These are phyloP conservation scores for Dipodomys ordii DNA, from an alignment of 2,113 vertebrate species.

Conservation along the genomic window DNA sequence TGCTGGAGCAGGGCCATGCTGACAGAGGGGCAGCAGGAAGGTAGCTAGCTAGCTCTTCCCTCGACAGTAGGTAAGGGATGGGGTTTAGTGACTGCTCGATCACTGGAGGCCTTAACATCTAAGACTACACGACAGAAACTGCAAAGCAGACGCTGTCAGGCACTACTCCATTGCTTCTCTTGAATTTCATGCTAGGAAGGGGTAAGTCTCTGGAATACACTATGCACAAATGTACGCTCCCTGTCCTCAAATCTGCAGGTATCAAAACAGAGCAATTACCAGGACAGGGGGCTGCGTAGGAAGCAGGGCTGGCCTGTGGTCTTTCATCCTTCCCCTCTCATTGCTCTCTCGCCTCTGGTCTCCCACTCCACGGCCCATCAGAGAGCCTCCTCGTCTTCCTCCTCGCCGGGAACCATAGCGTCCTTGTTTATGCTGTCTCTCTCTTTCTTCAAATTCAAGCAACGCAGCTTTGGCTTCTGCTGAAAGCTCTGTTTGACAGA, in stretches of 20 bases:
- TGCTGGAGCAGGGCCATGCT: rapidly evolving
- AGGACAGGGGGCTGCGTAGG: constrained; percentile 90
- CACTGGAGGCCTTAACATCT: not conserved
- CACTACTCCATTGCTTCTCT: not conserved
- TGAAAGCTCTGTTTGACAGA: constrained; percentile 92
- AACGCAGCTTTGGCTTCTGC: constrained; percentile 97
- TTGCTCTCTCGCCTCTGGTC: constrained; percentile 91
- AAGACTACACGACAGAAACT: not conserved
- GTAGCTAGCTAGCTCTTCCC: rapidly evolving
- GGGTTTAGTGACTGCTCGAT: not conserved
- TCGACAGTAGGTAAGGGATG: rapidly evolving
- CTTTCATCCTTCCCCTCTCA: constrained; percentile 92
- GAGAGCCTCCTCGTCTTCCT: constrained; percentile 88
- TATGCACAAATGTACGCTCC: not conserved
- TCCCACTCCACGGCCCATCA: constrained; percentile 88
- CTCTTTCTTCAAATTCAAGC: constrained; percentile 94
- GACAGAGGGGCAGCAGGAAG: not conserved
- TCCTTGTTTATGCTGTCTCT: constrained; percentile 93
- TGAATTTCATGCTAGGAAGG: constrained; percentile 28
- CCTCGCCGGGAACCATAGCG: constrained; percentile 91
- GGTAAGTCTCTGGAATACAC: rapidly evolving
- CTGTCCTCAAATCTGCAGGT: too few species aligned
- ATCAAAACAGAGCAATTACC: constrained; percentile 85
- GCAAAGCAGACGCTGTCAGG: not conserved
- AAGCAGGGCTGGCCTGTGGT: constrained; percentile 91